Evolutionary conservation across 2,113 vertebrate species (phyloP).

Genomic region (Regulus satrapa): DNA sequence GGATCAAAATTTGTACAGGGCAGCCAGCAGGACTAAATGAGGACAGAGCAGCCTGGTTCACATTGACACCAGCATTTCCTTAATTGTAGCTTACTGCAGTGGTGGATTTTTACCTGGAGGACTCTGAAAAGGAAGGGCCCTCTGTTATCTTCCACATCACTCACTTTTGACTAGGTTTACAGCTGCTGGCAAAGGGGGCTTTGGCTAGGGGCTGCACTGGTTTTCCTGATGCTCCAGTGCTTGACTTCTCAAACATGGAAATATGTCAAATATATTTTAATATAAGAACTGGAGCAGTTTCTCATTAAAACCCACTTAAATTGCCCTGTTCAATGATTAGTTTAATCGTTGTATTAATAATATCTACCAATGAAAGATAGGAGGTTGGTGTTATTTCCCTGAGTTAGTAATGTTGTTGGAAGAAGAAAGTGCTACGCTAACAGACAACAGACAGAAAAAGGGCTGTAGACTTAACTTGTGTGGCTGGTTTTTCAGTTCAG

Average conservation of each 20-base stretch:
- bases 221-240: neutral
- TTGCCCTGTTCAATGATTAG: neutral
- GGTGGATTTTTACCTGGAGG: neutral
- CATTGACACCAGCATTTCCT: neutral
- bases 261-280: neutral
- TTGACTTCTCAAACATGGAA: neutral
- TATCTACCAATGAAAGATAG: neutral
- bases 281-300: neutral
- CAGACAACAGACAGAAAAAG: neutral
- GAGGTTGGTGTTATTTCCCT: neutral
- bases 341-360: constrained; percentile 4
- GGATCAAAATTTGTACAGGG: rapidly evolving
- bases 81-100: neutral
- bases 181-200: neutral
- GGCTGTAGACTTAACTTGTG: neutral
- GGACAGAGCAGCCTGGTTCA: neutral
- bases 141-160: neutral
- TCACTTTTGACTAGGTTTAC: neutral
- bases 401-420: neutral
- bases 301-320: neutral
- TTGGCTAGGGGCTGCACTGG: neutral
- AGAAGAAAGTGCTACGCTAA: neutral
- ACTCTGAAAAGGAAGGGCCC: neutral
- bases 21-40: neutral
- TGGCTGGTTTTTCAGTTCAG: neutral